phyloP scores from a whole-genome alignment of 2,888 invertebrate species.

The Erebia epiphron region DNA sequence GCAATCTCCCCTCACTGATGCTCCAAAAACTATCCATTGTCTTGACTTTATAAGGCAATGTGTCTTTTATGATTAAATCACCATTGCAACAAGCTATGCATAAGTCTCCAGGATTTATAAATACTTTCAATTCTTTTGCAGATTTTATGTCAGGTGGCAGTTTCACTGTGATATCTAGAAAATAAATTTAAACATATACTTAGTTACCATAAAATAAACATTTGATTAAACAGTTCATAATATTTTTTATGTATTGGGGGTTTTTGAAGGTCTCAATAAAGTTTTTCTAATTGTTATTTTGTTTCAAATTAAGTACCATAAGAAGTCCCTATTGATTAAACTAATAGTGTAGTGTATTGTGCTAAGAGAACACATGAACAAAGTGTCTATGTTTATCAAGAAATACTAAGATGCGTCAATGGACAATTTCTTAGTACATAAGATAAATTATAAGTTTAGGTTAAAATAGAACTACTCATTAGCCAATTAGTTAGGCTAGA shows the following conservation, averaged over 20 bases:
- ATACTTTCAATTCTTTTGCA: conserved; percentile 86
- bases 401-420: too few species aligned
- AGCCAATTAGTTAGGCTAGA: too few species aligned
- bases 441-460: too few species aligned
- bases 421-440: too few species aligned
- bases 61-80: conserved; percentile 84
- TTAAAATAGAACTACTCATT: too few species aligned
- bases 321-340: background rate
- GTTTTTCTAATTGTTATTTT: background rate
- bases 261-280: too few species aligned
- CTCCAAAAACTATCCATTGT: conserved; percentile 90
- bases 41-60: conserved; percentile 86
- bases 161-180: conserved; percentile 83
- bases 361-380: too few species aligned
- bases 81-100: conserved; percentile 55
- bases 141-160: conserved; percentile 83
- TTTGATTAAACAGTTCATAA: too few species aligned
- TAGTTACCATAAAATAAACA: too few species aligned
- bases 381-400: too few species aligned
- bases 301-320: background rate
- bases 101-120: conserved; percentile 75
- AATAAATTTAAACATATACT: background rate
- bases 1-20: conserved; percentile 84
- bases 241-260: background rate
- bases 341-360: too few species aligned